Conservation (phyloP, 2,797 vertebrate genomes). For the Falco berigora region DNA sequence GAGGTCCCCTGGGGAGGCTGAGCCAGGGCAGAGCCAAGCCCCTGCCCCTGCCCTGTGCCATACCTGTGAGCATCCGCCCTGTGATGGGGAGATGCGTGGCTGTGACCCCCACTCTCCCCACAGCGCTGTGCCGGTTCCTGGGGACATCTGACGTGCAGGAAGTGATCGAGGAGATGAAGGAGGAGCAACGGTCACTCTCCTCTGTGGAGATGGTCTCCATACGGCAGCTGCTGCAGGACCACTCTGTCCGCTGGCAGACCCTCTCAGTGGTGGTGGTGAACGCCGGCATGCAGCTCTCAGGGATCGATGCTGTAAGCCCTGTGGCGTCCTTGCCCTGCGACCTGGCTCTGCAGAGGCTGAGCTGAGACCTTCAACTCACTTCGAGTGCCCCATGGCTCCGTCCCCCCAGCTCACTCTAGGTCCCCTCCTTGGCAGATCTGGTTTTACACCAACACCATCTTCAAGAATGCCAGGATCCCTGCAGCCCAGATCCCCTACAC, state of each 20-base stretch:
- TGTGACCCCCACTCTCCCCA: neutral
- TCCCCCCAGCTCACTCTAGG: rapidly evolving
- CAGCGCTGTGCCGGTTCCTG: slow-evolving; percentile 80
- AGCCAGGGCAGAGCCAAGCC: neutral
- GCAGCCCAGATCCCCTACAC: slow-evolving; percentile 82
- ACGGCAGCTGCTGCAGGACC: slow-evolving; percentile 75
- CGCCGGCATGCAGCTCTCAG: slow-evolving; percentile 88
- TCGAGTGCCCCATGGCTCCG: rapidly evolving
- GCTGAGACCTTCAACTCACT: neutral
- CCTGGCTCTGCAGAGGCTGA: neutral
- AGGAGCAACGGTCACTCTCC: slow-evolving; percentile 81
- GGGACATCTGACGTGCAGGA: slow-evolving; percentile 74
- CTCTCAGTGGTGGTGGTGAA: slow-evolving; percentile 83
- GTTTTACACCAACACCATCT: slow-evolving; percentile 92
- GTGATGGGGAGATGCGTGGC: rapidly evolving
- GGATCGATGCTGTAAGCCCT: slow-evolving; percentile 84
- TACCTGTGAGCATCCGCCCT: neutral
- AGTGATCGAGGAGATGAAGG: slow-evolving; percentile 85
- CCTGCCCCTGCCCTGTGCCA: neutral
- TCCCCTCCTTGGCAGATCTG: slow-evolving; percentile 77
- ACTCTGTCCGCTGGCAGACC: slow-evolving; percentile 81
- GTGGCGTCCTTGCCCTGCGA: rapidly evolving
- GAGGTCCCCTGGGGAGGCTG: neutral
- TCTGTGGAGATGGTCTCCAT: slow-evolving; percentile 76
- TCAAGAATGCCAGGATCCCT: slow-evolving; percentile 81